Evolutionary conservation across 1,140 invertebrate genomes (phyloP).

Genomic region (Oppia nitens): DNA sequence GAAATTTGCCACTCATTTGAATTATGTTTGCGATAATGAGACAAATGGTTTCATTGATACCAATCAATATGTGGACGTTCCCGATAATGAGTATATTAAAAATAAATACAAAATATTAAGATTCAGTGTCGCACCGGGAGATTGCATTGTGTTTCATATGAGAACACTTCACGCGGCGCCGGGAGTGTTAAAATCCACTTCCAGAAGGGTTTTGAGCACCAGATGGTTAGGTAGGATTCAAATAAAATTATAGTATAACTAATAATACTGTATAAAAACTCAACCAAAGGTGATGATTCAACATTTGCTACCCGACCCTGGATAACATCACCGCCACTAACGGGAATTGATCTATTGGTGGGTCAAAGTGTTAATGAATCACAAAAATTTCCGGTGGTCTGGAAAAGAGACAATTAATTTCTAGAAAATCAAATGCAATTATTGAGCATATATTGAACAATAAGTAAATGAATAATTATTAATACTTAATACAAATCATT

Average conservation of each 20-base stretch:
- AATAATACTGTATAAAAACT: neutral
- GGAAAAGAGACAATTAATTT: neutral
- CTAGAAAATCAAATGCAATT: no score
- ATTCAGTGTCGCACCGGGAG: conserved; percentile 21
- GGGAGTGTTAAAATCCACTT: conserved; percentile 12
- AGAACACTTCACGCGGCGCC: conserved; percentile 22
- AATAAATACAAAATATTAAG: conserved; percentile 19
- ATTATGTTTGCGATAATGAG: conserved; percentile 16
- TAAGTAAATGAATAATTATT: no score
- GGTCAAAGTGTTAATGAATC: neutral
- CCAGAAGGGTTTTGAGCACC: conserved; percentile 22
- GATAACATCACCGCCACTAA: neutral
- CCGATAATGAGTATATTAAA: conserved; percentile 18
- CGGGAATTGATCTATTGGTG: neutral
- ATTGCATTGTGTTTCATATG: conserved; percentile 25
- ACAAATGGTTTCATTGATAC: neutral
- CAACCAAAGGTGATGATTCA: neutral
- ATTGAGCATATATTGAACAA: no score
- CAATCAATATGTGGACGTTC: conserved; percentile 18
- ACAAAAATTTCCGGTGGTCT: neutral
- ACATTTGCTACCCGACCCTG: neutral
- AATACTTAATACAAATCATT: no score
- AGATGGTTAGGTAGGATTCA: conserved; percentile 22
- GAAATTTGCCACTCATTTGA: conserved; percentile 22
- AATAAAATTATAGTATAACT: neutral